Conservation (phyloP, 92 coral and sea anemone species). For the Phenganax marumi region DNA sequence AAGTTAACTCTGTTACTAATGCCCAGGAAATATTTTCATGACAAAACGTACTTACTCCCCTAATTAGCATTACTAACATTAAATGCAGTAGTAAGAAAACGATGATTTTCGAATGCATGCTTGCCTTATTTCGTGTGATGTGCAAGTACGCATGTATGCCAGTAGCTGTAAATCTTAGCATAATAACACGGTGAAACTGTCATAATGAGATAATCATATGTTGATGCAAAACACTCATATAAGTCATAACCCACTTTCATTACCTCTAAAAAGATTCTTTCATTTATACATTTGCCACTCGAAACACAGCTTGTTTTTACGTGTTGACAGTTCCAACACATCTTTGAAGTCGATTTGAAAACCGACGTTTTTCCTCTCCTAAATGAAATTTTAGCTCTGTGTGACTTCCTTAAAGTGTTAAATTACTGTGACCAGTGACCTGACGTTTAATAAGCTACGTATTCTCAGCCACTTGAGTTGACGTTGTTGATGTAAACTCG, state of each 20-base stretch:
- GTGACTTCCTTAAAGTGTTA: not conserved
- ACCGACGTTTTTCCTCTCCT: not conserved
- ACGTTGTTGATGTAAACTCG: constrained; percentile 12
- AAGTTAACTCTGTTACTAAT: no score
- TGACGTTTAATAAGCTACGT: not conserved
- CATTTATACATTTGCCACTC: not conserved
- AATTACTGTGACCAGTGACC: not conserved
- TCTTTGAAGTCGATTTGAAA: not conserved
- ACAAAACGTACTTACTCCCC: no score
- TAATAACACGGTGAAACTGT: no score
- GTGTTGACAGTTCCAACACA: not conserved
- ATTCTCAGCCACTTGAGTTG: constrained; percentile 4
- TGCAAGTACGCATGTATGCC: not conserved
- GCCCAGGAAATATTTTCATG: no score
- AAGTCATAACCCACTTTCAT: not conserved
- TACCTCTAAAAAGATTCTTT: constrained; percentile 9
- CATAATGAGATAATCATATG: no score
- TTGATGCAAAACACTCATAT: not conserved
- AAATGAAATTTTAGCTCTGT: not conserved
- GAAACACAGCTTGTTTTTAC: constrained; percentile 10
- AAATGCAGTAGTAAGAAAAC: not conserved
- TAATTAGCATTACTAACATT: not conserved
- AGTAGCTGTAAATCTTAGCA: no score
- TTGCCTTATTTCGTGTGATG: not conserved
- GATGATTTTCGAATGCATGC: not conserved